Base-by-base conservation (phyloP, 2,113 vertebrate species). In the rat (Rattus norvegicus) region DNA sequence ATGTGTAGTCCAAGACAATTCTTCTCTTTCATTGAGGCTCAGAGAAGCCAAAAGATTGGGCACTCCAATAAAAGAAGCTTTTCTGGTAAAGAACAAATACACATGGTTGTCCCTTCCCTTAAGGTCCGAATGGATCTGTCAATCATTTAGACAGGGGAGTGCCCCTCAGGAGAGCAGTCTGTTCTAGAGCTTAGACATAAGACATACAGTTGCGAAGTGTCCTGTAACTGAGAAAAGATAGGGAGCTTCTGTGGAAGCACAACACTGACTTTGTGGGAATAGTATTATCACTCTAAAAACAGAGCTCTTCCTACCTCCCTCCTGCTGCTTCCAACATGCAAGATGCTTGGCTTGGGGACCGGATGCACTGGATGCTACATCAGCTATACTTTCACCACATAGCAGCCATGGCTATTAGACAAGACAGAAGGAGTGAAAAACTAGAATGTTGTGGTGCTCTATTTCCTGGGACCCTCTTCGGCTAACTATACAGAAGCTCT, bases 151-250 rank as follows among this genome's bases (percentile, higher is more conserved):
- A 67, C 84, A 49, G 43, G 65, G 49, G 52, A 36, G 22, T 13
- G 19, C 84, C 65, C 17, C 33, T 49, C 28, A 9, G 63, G 63
- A 87, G 47, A 69, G 43, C 63, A 7, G 30, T 52, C 43, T 87
- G 63, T 69, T 69, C 19, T 52, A 22, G 43, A 2, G 1, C 43
- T 22, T 69, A 67, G 20, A 52, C 4, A 22, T 52, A 72, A 0
- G 28, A 28, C 11, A n/a, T 54, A n/a, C 0, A 65, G n/a, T 54
- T 75, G 63, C 7, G 43, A 85, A 70, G 36, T 12, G 24, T 77
- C 76, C 79, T 87, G 28, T 49, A 69, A 77, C 89, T 90, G 33
- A 69, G 49, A 88, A 88, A 92, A 90, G 22, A 69, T 84, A 19
- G 73, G 87, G 90, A 61, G 19, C 22, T 73, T 63, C 81, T 67